Conservation (phyloP, 2,797 vertebrate genomes). For the Neoniphon sammara region DNA sequence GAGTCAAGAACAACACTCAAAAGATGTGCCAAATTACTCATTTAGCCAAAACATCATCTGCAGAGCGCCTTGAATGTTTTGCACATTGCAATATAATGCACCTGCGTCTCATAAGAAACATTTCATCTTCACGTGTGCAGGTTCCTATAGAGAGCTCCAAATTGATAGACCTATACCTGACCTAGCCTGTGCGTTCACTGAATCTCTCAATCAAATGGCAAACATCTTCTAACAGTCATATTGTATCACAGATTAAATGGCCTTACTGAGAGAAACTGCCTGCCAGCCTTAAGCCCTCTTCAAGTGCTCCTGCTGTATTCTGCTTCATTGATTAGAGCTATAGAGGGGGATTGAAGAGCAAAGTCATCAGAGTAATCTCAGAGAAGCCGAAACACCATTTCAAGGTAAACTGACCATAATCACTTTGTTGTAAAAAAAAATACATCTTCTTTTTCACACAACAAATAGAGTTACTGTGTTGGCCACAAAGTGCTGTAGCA, state of each 20-base stretch:
- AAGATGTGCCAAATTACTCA: not conserved
- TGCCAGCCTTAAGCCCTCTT: constrained; percentile 30
- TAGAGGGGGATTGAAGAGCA: constrained; percentile 80
- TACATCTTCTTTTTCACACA: constrained; percentile 18
- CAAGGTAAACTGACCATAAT: constrained; percentile 69
- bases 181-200: constrained; percentile 1
- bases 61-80: not conserved
- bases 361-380: constrained; percentile 82
- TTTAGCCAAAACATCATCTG: not conserved
- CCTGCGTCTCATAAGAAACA: not conserved
- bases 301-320: constrained; percentile 57
- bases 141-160: constrained; percentile 8
- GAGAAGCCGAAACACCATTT: constrained; percentile 65
- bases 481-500: constrained; percentile 4
- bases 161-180: not conserved
- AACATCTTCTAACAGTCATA: constrained; percentile 17
- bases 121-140: not conserved
- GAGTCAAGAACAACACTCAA: not conserved
- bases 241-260: not conserved
- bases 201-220: not conserved
- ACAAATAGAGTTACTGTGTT: constrained; percentile 1
- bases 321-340: constrained; percentile 83
- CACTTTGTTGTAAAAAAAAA: constrained; percentile 13
- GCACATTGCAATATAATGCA: constrained; percentile 5
- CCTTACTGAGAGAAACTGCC: constrained; percentile 23